Base-by-base conservation (phyloP, 30 jellyfish, hydroid and myxozoan species). In the Aurelia sp. region DNA sequence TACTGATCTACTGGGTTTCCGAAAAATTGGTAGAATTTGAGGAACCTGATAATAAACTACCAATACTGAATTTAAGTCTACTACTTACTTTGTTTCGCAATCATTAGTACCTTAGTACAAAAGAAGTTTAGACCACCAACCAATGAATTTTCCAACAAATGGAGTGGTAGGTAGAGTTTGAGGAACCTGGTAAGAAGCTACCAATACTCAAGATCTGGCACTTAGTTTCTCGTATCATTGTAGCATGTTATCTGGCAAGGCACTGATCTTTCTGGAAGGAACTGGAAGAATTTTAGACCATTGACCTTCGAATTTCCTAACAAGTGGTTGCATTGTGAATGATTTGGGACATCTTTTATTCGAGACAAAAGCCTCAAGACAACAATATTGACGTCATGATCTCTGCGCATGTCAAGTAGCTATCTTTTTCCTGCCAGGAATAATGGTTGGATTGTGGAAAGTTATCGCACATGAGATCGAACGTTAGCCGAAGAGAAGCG, bases 331-430 rank as follows among this genome's bases (percentile, higher is more conserved):
- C 55, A 64, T 64, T 21, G 74, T 12, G 33, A 21, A 13, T 8
- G 33, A 21, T 64, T 64, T 37, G 74, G 27, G 71, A n/a, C 35
- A 17, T 64, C 44, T 16, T 37, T 20, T 20, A 2, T 16, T 64
- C 44, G 74, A 47, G 74, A 64, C 74, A 64, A 47, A 47, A 16
- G 44, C 74, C 19, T 6, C 44, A 8, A 47, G 41, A 69, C 55
- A 44, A 44, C 55, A 48, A 27, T 11, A 30, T 68, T 60, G 37
- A 76, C 86, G 86, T 76, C 86, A 76, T 44, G 60, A 11, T 15
- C 62, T 44, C 76, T 41, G 76, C 76, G 86, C 86, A 59, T 59
- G 76, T 12, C 52, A 35, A 30, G 13, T 30, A 59, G 19, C 9
- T 21, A 64, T 37, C 15, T 19, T 37, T 7, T 5, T 44, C 0